phyloP scores from a whole-genome alignment of 2,888 invertebrate genomes.

The Octonoba sinensis region DNA sequence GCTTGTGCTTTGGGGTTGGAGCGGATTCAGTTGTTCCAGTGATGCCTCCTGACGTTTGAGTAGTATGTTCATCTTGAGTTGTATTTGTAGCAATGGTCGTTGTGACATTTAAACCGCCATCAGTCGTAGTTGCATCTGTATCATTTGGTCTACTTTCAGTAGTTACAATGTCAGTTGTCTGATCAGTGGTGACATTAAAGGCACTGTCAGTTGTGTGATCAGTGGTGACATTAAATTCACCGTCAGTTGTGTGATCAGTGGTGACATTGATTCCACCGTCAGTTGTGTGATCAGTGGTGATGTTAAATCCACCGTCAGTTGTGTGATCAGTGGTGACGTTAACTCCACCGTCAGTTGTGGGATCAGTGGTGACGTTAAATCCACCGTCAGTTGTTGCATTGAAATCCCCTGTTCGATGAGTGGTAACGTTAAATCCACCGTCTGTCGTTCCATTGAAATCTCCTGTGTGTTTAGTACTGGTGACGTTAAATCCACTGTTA shows the following conservation, averaged over 20 bases:
- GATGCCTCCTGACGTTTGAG: background rate
- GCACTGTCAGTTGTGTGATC: background rate
- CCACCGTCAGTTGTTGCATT: background rate
- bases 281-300: background rate
- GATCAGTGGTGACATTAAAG: background rate
- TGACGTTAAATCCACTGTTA: background rate
- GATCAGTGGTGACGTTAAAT: background rate
- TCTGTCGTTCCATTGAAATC: background rate
- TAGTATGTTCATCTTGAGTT: background rate
- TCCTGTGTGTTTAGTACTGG: background rate
- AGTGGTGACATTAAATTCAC: background rate
- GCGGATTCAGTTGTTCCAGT: background rate
- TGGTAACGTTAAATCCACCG: background rate
- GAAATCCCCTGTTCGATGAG: background rate
- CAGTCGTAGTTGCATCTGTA: background rate
- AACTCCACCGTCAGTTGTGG: background rate
- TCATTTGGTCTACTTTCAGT: background rate
- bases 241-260: background rate
- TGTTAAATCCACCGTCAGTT: background rate
- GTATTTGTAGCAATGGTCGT: background rate
- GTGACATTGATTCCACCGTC: background rate
- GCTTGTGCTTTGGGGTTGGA: conserved; percentile 17
- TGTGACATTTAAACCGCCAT: background rate
- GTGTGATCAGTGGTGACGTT: background rate
- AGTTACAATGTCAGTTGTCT: background rate